Evolutionary conservation across 2,113 vertebrate genomes (phyloP).

Genomic region (Amphiprion percula): DNA sequence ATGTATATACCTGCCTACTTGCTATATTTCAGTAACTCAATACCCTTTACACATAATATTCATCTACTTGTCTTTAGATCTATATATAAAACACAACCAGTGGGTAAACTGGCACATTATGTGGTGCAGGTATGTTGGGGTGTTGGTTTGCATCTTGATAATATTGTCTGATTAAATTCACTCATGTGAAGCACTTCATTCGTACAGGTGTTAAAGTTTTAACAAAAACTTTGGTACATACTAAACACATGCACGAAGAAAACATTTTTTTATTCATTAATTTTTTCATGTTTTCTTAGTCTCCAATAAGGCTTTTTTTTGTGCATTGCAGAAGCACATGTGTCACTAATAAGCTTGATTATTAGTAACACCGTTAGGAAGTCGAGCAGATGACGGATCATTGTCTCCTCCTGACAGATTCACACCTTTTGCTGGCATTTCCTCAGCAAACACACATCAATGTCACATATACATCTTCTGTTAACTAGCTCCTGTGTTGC

Average conservation of each 20-base stretch:
- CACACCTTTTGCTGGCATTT: conserved; percentile 23
- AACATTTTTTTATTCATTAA: too few species aligned
- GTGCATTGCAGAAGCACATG: too few species aligned
- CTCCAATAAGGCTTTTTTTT: too few species aligned
- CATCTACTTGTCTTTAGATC: neutral
- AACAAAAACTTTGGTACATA: too few species aligned
- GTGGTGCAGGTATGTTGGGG: neutral
- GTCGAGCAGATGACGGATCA: neutral
- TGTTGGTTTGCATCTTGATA: neutral
- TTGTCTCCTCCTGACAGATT: neutral
- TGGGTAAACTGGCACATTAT: neutral
- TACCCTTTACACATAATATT: neutral
- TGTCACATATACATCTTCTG: too few species aligned
- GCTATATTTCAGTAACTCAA: conserved; percentile 3
- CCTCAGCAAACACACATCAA: neutral
- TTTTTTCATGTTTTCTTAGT: too few species aligned
- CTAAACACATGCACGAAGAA: too few species aligned
- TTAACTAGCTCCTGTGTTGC: too few species aligned
- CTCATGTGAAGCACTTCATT: neutral
- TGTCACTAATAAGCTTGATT: too few species aligned
- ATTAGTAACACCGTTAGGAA: too few species aligned
- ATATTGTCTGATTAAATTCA: neutral
- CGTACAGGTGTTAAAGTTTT: neutral
- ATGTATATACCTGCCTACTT: neutral
- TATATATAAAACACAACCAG: neutral